Conservation (phyloP, 2,113 vertebrate species). For the Nothobranchius kuhntae region DNA sequence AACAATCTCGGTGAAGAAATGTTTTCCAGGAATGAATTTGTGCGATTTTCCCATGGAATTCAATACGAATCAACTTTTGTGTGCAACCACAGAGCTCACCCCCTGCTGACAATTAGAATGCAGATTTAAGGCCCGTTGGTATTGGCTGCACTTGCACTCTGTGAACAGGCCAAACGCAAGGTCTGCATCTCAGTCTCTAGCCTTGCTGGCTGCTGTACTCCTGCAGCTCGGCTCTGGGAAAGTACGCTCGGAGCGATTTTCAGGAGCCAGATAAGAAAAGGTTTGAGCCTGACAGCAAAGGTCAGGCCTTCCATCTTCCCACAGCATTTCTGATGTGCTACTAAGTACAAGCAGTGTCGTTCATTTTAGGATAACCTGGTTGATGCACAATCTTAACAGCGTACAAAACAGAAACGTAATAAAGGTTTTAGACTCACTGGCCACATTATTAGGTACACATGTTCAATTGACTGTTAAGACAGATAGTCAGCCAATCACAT, state of each 20-base stretch:
- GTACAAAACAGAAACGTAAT: background rate
- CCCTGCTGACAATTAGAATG: background rate
- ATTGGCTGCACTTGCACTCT: background rate
- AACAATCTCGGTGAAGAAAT: background rate
- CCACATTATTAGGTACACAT: too few relatives aligned
- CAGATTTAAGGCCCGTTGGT: background rate
- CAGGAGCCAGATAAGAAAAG: slow-evolving; percentile 28
- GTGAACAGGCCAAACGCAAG: background rate
- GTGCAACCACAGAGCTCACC: background rate
- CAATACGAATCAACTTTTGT: background rate
- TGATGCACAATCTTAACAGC: background rate
- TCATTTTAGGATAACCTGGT: background rate
- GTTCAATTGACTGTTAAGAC: too few relatives aligned
- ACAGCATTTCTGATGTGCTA: slow-evolving; percentile 2
- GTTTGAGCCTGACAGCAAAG: slow-evolving; percentile 7
- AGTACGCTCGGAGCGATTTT: slow-evolving; percentile 13
- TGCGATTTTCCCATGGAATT: background rate
- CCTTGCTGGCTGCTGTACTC: background rate
- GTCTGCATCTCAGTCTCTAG: background rate
- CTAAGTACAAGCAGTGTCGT: background rate
- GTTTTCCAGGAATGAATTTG: background rate
- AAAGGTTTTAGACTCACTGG: background rate
- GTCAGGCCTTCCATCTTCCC: slow-evolving; percentile 23
- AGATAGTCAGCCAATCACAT: too few relatives aligned
- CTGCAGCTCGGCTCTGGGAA: slow-evolving; percentile 8